phyloP scores from a whole-genome alignment of 2,888 invertebrate genomes.

The Campaea margaritaria region DNA sequence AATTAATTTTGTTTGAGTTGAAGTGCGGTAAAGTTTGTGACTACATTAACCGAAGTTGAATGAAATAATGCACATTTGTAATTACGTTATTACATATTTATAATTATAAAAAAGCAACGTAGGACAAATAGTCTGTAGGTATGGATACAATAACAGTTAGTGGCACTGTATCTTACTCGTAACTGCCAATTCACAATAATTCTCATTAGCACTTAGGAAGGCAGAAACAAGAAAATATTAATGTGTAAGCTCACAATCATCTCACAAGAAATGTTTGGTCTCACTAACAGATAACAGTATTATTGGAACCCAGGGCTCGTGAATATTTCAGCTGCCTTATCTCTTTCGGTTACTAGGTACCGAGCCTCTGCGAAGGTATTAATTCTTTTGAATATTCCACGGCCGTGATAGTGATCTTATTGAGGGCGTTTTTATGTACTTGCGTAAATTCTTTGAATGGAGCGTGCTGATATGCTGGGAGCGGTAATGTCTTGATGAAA shows the following conservation, averaged over 20 bases:
- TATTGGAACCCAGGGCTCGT: constrained; percentile 45
- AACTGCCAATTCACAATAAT: too few relatives aligned
- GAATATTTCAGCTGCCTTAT: constrained; percentile 58
- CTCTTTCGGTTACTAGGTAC: constrained; percentile 53
- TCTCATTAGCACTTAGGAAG: too few relatives aligned
- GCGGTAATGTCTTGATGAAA: constrained; percentile 2
- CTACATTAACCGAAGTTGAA: too few relatives aligned
- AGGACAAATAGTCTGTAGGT: too few relatives aligned
- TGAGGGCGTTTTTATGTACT: constrained; percentile 40
- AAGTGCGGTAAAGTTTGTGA: not conserved
- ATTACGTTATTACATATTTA: too few relatives aligned
- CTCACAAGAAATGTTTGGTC: constrained; percentile 16
- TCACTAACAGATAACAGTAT: constrained; percentile 52
- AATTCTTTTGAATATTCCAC: constrained; percentile 58
- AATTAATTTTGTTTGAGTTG: too few relatives aligned
- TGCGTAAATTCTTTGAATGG: constrained; percentile 21
- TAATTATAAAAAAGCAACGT: too few relatives aligned
- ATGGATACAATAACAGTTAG: too few relatives aligned
- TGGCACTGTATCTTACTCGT: too few relatives aligned
- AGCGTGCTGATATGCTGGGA: constrained; percentile 6
- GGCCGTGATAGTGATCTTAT: constrained; percentile 46
- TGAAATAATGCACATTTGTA: too few relatives aligned
- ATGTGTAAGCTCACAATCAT: too few relatives aligned
- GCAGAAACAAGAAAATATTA: not conserved
- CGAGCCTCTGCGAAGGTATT: constrained; percentile 51